These are phyloP conservation scores for Drosophila sucinea DNA, from an alignment of 1,140 invertebrate species.

Conservation along the genomic window DNA sequence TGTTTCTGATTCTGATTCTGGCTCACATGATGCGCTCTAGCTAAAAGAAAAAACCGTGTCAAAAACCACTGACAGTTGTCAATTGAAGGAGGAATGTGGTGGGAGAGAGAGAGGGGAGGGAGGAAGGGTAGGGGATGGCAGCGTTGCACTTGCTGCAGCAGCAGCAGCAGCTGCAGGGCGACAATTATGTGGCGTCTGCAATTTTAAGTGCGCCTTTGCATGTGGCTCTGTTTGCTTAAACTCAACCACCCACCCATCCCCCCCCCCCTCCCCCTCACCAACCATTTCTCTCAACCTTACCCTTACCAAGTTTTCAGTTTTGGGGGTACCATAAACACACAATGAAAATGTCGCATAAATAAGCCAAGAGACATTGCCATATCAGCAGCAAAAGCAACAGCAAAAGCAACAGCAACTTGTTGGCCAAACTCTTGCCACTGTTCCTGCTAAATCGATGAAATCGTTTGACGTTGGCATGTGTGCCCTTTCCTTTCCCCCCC, in stretches of 20 bases:
- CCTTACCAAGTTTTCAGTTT: constrained; percentile 29
- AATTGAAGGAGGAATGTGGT: constrained; percentile 15
- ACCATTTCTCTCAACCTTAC: neutral
- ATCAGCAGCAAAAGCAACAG: constrained; percentile 19
- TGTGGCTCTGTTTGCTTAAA: constrained; percentile 66
- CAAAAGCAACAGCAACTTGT: constrained; percentile 56
- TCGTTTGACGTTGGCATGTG: constrained; percentile 63
- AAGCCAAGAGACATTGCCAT: constrained; percentile 38
- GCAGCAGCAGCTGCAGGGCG: constrained; percentile 35
- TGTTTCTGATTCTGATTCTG: constrained; percentile 35
- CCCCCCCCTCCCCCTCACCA: neutral
- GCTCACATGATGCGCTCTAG: constrained; percentile 20
- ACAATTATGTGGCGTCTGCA: constrained; percentile 80
- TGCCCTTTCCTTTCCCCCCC: constrained; percentile 30
- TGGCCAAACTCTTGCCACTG: constrained; percentile 40
- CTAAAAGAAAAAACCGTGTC: constrained; percentile 54
- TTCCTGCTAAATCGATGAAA: constrained; percentile 67
- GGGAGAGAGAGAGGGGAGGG: neutral
- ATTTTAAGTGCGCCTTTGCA: constrained; percentile 79
- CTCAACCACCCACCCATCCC: constrained; percentile 19
- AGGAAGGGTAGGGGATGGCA: neutral
- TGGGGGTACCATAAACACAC: constrained; percentile 62
- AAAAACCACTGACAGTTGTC: constrained; percentile 75
- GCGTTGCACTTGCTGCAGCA: constrained; percentile 14
- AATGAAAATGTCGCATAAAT: constrained; percentile 80